A percentile compares a stretch with the other conserved stretches of the same genome.
phyloP scores from a whole-genome alignment of 2,797 vertebrate genomes.

The Pangasius djambal region DNA sequence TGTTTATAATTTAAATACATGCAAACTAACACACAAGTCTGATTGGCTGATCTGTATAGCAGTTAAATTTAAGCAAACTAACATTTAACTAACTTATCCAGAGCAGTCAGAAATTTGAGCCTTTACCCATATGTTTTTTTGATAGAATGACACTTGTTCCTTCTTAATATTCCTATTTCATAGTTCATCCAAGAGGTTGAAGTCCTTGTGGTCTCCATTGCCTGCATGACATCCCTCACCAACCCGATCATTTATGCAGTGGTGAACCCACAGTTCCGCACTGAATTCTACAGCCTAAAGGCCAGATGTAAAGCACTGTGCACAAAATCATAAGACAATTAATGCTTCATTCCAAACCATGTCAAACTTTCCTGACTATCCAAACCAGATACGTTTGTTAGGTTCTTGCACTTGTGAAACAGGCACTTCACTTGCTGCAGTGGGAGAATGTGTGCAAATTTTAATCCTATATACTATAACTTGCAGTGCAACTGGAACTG shows the following conservation, averaged over 20 bases:
- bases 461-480: background rate
- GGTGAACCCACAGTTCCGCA: constrained; percentile 79
- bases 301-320: constrained; percentile 63
- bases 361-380: background rate
- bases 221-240: constrained; percentile 76
- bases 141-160: background rate
- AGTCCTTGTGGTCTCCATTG: constrained; percentile 72
- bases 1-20: background rate
- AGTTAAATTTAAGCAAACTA: background rate
- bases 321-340: constrained; percentile 30
- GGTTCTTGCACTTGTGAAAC: background rate
- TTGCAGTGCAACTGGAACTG: background rate
- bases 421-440: background rate
- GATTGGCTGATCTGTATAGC: background rate
- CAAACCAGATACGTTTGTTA: background rate
- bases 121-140: background rate
- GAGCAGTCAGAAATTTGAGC: background rate
- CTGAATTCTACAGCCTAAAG: constrained; percentile 72
- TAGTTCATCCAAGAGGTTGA: constrained; percentile 65
- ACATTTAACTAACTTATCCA: background rate
- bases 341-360: background rate
- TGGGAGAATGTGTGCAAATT: background rate
- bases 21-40: background rate
- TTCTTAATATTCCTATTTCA: constrained; percentile 56
- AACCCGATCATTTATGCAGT: constrained; percentile 80